A percentile compares a stretch with the other conserved stretches of the same genome.
These are phyloP conservation scores for Dolichopus griseipennis DNA, from an alignment of 2,888 invertebrate genomes.

Conservation along the genomic window DNA sequence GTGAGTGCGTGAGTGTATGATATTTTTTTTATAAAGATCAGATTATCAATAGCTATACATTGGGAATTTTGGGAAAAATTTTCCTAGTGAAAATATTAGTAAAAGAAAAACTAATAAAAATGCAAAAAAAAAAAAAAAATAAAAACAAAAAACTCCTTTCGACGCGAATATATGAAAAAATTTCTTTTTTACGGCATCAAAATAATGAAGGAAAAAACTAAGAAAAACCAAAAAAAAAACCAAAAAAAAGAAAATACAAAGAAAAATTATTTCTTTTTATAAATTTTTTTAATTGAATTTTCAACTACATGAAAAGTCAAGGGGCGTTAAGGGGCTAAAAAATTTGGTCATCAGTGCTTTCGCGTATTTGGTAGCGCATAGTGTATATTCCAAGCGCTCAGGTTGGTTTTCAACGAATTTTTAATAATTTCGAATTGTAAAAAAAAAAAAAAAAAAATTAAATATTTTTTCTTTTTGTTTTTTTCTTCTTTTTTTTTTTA, in stretches of 20 bases:
- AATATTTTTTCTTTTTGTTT: too few relatives aligned
- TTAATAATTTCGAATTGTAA: too few relatives aligned
- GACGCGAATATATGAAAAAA: neutral
- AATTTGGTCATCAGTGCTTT: constrained; percentile 45
- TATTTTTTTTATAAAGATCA: too few relatives aligned
- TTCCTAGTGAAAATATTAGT: constrained; percentile 1
- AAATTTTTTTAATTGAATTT: constrained; percentile 15
- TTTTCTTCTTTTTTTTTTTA: constrained; percentile 13
- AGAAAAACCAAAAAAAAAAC: too few relatives aligned
- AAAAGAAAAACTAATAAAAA: neutral
- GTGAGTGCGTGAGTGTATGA: neutral
- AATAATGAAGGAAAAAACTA: neutral
- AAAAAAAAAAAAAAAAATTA: too few relatives aligned
- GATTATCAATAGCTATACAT: too few relatives aligned
- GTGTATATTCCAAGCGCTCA: constrained; percentile 45
- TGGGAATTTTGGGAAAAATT: neutral
- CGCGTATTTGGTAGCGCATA: constrained; percentile 46
- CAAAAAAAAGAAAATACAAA: neutral
- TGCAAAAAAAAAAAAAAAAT: too few relatives aligned
- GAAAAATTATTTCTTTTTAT: constrained; percentile 13
- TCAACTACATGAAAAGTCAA: constrained; percentile 24
- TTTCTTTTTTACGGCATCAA: neutral
- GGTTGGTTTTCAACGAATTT: constrained; percentile 35
- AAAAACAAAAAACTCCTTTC: too few relatives aligned
- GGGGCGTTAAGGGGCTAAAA: constrained; percentile 38